phyloP scores from a whole-genome alignment of 2,797 vertebrate genomes.

The Tauraco hartlaubi region DNA sequence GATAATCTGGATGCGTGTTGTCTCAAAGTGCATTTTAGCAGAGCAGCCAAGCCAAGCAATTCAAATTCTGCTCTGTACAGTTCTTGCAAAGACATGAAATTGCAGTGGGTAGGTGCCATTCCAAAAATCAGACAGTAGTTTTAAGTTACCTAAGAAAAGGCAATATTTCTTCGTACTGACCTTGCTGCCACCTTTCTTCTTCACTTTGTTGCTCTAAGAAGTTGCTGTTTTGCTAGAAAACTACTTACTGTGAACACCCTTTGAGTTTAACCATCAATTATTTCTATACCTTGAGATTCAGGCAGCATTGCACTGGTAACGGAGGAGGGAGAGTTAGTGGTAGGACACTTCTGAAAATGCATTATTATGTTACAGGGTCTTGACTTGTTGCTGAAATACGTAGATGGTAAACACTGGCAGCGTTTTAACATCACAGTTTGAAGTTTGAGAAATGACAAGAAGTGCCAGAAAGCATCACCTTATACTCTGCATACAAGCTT shows the following conservation, averaged over 20 bases:
- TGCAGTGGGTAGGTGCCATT: constrained; percentile 20
- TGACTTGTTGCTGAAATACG: constrained; percentile 73
- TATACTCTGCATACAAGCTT: constrained; percentile 63
- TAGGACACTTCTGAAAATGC: constrained; percentile 49
- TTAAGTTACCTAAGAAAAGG: constrained; percentile 69
- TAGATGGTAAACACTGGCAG: constrained; percentile 71
- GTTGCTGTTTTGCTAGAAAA: constrained; percentile 84
- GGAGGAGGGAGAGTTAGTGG: constrained; percentile 26
- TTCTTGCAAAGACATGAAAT: constrained; percentile 44
- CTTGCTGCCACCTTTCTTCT: constrained; percentile 81
- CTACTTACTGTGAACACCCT: constrained; percentile 81
- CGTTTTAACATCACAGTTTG: constrained; percentile 67
- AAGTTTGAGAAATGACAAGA: constrained; percentile 78
- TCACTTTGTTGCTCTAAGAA: constrained; percentile 84
- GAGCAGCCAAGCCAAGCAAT: constrained; percentile 48
- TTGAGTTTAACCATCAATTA: constrained; percentile 84
- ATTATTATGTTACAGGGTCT: constrained; percentile 61
- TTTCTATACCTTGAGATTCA: constrained; percentile 72
- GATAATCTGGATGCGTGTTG: background rate
- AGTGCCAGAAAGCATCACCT: constrained; percentile 65
- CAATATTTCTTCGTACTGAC: constrained; percentile 85
- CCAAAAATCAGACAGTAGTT: constrained; percentile 66
- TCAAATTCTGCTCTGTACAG: constrained; percentile 50
- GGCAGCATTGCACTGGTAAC: constrained; percentile 9
- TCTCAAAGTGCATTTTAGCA: constrained; percentile 37